Percentiles rank a stretch among this genome's conserved stretches.
phyloP scores from a whole-genome alignment of 2,797 vertebrate species.

The Apogon talboti region DNA sequence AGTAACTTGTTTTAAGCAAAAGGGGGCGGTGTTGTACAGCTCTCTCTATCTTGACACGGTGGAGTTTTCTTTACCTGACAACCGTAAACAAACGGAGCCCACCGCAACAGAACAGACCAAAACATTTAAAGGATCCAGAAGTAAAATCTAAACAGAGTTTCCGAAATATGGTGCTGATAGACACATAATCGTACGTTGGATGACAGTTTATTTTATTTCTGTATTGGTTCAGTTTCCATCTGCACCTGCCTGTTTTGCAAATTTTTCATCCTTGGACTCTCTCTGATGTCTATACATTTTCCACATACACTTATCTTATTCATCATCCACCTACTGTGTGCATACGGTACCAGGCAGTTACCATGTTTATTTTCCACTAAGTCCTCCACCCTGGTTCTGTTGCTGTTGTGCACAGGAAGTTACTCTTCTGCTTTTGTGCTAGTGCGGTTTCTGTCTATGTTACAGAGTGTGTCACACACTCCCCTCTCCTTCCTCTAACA shows the following conservation, averaged over 20 bases:
- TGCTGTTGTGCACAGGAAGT: slow-evolving; percentile 83
- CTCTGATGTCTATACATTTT: background rate
- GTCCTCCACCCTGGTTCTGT: slow-evolving; percentile 53
- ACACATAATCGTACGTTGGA: background rate
- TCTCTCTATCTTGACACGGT: background rate
- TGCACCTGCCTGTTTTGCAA: slow-evolving; percentile 10
- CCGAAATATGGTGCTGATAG: background rate
- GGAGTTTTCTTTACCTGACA: background rate
- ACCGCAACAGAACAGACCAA: background rate
- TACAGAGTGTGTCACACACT: slow-evolving; percentile 56
- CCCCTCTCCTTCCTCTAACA: slow-evolving; percentile 74
- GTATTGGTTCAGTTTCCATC: background rate
- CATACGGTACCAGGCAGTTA: slow-evolving; percentile 11
- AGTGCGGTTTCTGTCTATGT: slow-evolving; percentile 80
- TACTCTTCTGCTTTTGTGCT: slow-evolving; percentile 84
- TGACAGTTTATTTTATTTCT: background rate
- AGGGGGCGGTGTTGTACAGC: slow-evolving; percentile 54
- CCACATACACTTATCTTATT: background rate
- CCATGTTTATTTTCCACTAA: slow-evolving; percentile 48
- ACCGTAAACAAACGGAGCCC: background rate
- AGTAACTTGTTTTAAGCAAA: slow-evolving; percentile 26
- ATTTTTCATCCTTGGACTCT: background rate
- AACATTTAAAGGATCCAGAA: slow-evolving; percentile 5
- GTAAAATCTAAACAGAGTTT: background rate
- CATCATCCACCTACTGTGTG: slow-evolving; percentile 17